These are phyloP conservation scores for Ooceraea biroi DNA, from an alignment of 1,140 invertebrate genomes.

Conservation along the genomic window DNA sequence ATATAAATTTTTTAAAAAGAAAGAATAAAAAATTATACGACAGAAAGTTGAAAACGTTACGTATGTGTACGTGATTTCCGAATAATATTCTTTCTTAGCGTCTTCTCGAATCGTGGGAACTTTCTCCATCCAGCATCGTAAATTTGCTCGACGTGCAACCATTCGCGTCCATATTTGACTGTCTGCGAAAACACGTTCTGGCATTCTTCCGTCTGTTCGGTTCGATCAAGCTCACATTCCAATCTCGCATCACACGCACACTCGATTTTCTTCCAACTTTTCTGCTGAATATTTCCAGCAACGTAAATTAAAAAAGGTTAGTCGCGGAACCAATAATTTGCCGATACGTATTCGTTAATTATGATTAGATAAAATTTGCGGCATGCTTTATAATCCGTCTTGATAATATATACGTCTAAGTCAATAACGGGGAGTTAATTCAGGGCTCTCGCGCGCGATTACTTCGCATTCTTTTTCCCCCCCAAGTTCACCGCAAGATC, in stretches of 20 bases:
- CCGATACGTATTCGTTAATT: neutral
- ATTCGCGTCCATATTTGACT: constrained; percentile 57
- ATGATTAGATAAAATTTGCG: constrained; percentile 7
- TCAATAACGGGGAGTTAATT: constrained; percentile 52
- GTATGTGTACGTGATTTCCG: constrained; percentile 26
- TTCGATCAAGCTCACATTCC: constrained; percentile 23
- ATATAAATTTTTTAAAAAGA: too few species aligned
- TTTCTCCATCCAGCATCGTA: constrained; percentile 47
- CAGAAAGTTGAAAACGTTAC: neutral
- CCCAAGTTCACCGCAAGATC: constrained; percentile 35
- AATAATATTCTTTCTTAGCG: constrained; percentile 6
- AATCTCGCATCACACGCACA: neutral
- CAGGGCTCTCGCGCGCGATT: constrained; percentile 43
- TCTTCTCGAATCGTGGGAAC: constrained; percentile 52
- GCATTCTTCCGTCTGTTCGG: constrained; percentile 14
- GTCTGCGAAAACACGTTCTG: constrained; percentile 29
- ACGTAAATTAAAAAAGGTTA: neutral
- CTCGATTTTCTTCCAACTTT: constrained; percentile 27
- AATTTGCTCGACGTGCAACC: constrained; percentile 48
- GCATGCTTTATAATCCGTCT: neutral
- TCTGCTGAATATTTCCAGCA: neutral
- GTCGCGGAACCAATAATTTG: neutral
- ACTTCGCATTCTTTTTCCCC: constrained; percentile 52
- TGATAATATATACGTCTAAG: constrained; percentile 19
- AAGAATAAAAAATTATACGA: neutral